Evolutionary conservation across 1,140 invertebrate genomes (phyloP).

Genomic region (Akabosia matsudoensis): DNA sequence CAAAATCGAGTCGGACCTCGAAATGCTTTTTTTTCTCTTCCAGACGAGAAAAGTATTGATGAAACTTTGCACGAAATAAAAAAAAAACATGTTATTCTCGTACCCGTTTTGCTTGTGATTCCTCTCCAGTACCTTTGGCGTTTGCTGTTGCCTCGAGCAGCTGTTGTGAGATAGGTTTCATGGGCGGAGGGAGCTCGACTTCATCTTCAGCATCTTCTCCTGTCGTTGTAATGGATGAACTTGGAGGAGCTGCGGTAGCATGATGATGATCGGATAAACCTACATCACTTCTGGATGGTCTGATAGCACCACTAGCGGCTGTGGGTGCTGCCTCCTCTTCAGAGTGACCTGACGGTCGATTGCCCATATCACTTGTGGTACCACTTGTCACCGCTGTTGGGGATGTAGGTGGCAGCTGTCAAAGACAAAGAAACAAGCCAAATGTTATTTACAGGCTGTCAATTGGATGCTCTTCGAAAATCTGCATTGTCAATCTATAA

Average conservation of each 20-base stretch:
- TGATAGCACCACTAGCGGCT: slow-evolving; percentile 18
- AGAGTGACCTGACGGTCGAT: slow-evolving; percentile 32
- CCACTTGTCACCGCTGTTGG: slow-evolving; percentile 28
- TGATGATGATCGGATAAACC: slow-evolving; percentile 29
- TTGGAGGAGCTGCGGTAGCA: slow-evolving; percentile 8
- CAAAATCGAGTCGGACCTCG: too few relatives aligned
- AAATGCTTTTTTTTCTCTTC: too few relatives aligned
- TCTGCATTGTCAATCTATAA: background rate
- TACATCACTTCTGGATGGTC: slow-evolving; percentile 33
- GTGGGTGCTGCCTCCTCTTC: slow-evolving; percentile 1
- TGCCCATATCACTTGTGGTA: slow-evolving; percentile 41
- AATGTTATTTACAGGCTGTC: background rate
- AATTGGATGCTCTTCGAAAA: too few relatives aligned
- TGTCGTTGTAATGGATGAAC: background rate
- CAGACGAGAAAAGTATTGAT: too few relatives aligned
- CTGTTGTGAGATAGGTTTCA: slow-evolving; percentile 87
- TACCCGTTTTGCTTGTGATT: slow-evolving; percentile 65
- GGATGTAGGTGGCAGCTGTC: slow-evolving; percentile 40
- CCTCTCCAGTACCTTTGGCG: slow-evolving; percentile 57
- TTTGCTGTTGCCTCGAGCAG: slow-evolving; percentile 59
- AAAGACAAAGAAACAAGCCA: background rate
- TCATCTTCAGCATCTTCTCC: slow-evolving; percentile 74
- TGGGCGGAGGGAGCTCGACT: slow-evolving; percentile 86
- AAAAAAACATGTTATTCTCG: slow-evolving; percentile 48
- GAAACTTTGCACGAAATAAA: too few relatives aligned